Evolutionary conservation across 2,113 vertebrate genomes (phyloP), one percentile per base, ranked within the genome.

Genomic region (Takifugu bimaculatus): DNA sequence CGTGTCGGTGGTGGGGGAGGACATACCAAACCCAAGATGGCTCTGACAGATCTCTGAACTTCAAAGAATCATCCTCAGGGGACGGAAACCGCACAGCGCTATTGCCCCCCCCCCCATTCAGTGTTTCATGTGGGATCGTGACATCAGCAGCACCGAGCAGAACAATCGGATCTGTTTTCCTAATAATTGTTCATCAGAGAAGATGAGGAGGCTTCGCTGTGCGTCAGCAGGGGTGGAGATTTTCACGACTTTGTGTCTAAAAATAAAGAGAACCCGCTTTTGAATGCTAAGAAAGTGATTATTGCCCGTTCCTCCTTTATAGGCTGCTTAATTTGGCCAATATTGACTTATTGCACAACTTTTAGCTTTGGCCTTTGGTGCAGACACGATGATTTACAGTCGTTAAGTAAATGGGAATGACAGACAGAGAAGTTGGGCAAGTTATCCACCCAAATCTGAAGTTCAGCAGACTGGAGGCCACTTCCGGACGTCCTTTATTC

Each of bases 51-150:
- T 82, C 68, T 64, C 48, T 49, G 48, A 74, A 84, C 81, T 84
- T 86, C 85, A 91, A 88, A 89, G 84, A 26, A 25, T 70, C 68
- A 44, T 74, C 68, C 75, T 49, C 55, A 27, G 63, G 77, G 52
- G 53, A 10, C 25, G 45, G 57, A 48, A 14, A 62, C 65, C 2
- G 45, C 58, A 59, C 26, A 2, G 14, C 56, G 44, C 45, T 68
- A 11, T 55, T 26, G 14, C 56, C 67, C 71, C 63, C 54, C 39
- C 68, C 65, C 60, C 61, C 48, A 10, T 26, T 5, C 50, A 48
- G 54, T 72, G 35, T 39, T 39, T 74, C 49, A 53, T 68, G 50
- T 27, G 12, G 20, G 50, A 53, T 74, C 1, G 20, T 48, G 48
- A 54, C 32, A 61, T 25, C 3, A 51, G 45, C 15, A 54, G 47